These are phyloP conservation scores for Gorsachius goisagi DNA, from an alignment of 2,113 vertebrate genomes.

Conservation along the genomic window DNA sequence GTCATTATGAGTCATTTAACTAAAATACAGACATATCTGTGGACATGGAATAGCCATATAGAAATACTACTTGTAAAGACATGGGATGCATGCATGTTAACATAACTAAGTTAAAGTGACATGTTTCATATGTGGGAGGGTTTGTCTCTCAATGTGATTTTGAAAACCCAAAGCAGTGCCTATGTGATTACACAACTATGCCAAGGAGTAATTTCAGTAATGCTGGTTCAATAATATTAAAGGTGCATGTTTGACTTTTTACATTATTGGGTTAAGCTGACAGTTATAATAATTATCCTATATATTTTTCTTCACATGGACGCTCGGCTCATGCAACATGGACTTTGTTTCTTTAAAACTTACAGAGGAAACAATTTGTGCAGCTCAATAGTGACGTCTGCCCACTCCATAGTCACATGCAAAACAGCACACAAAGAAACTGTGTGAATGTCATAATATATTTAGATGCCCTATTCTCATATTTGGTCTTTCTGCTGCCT, in stretches of 20 bases:
- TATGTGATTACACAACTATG: constrained; percentile 63
- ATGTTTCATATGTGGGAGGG: neutral
- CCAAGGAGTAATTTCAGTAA: constrained; percentile 66
- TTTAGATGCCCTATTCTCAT: neutral
- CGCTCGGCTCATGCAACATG: neutral
- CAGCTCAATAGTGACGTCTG: neutral
- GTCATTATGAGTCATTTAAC: constrained; percentile 38
- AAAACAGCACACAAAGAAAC: neutral
- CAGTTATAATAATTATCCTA: neutral
- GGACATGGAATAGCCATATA: constrained; percentile 59
- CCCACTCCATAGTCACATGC: neutral
- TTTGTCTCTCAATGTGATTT: constrained; percentile 28
- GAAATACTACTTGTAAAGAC: constrained; percentile 47
- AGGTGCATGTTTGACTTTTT: constrained; percentile 53
- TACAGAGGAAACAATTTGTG: neutral
- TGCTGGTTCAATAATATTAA: constrained; percentile 44
- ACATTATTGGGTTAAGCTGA: neutral
- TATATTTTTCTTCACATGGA: neutral
- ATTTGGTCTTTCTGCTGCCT: neutral
- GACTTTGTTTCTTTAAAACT: constrained; percentile 1
- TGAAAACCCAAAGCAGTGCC: constrained; percentile 70
- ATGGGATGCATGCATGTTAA: constrained; percentile 55
- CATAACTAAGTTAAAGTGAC: neutral
- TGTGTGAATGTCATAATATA: neutral
- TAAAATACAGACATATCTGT: constrained; percentile 36